Base-by-base conservation (phyloP, 1,140 invertebrate species). In the Drosophila subpulchrella region DNA sequence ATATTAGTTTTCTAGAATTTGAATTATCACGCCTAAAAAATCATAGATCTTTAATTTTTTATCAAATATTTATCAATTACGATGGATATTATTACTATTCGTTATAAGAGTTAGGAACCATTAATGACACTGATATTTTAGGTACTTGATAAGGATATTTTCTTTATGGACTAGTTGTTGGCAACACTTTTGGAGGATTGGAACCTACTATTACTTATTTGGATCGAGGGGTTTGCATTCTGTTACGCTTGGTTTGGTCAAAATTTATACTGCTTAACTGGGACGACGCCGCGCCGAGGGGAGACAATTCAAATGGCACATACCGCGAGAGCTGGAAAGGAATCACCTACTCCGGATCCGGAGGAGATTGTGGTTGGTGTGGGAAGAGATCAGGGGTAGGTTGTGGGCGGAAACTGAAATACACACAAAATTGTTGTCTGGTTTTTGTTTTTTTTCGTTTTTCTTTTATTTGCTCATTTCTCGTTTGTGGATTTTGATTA, bases 391-490 rank as follows among this genome's bases (percentile, higher is more conserved):
- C 24, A 27, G 15, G 32, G 36, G 42, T 20, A n/a, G 11, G 32
- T 46, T 24, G 59, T 39, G 7, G 74, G 27, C 48, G 65, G 51
- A 34, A 78, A 78, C 76, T 78, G 75, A 76, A 88, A 88, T 80
- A 88, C 83, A 88, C 74, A 88, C 75, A 82, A 82, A 81, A 78
- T 81, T 70, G 68, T 74, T 77, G 74, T 70, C 72, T 78, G 42
- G 65, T 58, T 82, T 66, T 70, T 65, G 20, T 47, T 71, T 68
- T 56, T 74, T 81, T 71, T 65, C 54, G 46, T 75, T 81, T 86
- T 89, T 89, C 80, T 89, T 89, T 89, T 89, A 89, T 89, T 89
- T 89, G 84, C 84, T 89, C 81, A 89, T 89, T 84, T 89, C 70
- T 89, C 47, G 75, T 86, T 86, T 86, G 81, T 78, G 85, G 66